These are phyloP conservation scores for Semicossyphus pulcher DNA, from an alignment of 2,113 vertebrate species.

Conservation along the genomic window DNA sequence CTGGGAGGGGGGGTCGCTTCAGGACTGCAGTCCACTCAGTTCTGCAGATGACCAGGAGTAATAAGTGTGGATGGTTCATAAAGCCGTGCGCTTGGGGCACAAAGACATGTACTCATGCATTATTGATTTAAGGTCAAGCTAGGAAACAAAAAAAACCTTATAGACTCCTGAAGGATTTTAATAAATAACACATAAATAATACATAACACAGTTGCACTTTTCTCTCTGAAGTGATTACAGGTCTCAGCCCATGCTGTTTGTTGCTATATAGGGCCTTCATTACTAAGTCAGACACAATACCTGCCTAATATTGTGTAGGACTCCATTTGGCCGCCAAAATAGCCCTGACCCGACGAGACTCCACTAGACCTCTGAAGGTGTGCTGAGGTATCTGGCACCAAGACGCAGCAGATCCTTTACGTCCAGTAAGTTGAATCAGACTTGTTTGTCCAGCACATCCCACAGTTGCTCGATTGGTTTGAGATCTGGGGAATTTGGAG, in stretches of 20 bases:
- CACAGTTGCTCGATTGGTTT: too few species aligned
- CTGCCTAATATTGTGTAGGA: too few species aligned
- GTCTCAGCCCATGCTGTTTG: background rate
- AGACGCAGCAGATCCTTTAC: too few species aligned
- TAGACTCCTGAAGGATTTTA: background rate
- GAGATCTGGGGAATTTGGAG: too few species aligned
- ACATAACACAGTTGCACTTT: background rate
- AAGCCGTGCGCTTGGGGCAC: background rate
- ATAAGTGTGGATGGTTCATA: constrained; percentile 13
- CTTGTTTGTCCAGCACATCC: too few species aligned
- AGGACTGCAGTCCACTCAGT: constrained; percentile 17
- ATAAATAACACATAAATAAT: background rate
- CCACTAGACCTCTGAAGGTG: too few species aligned
- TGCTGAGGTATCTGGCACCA: too few species aligned
- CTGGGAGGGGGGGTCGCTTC: constrained; percentile 8
- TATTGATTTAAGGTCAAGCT: constrained; percentile 17
- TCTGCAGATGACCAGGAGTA: constrained; percentile 21
- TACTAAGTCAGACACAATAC: too few species aligned
- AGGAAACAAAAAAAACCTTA: constrained; percentile 1
- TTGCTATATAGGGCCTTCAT: background rate
- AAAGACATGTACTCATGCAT: constrained; percentile 23
- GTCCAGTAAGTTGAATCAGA: too few species aligned
- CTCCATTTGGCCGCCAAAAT: too few species aligned
- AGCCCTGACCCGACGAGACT: too few species aligned
- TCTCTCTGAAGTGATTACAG: background rate